Conservation (phyloP, 1,140 invertebrate species). For the Drosophila dunni region DNA sequence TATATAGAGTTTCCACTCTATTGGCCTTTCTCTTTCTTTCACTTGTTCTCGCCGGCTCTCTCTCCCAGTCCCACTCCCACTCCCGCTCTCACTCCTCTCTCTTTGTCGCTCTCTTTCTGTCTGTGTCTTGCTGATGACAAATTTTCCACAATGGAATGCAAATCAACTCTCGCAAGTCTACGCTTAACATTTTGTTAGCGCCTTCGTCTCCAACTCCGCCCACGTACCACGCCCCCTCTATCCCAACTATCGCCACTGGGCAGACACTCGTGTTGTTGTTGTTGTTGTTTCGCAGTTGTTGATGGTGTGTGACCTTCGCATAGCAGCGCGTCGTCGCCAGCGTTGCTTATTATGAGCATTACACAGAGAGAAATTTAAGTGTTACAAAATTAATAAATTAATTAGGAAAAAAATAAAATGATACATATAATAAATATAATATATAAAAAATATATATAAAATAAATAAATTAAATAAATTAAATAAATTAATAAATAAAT, state of each 20-base stretch:
- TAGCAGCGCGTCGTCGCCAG: conserved; percentile 76
- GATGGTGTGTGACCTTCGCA: conserved; percentile 71
- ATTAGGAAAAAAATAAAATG: too few species aligned
- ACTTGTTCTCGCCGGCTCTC: not conserved
- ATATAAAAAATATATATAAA: too few species aligned
- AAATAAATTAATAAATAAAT: too few species aligned
- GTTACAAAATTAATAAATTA: not conserved
- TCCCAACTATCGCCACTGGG: conserved; percentile 31
- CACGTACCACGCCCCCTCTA: conserved; percentile 15
- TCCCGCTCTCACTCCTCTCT: not conserved
- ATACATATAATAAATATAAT: too few species aligned
- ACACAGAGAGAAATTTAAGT: conserved; percentile 32
- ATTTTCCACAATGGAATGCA: conserved; percentile 50
- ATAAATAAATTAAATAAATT: too few species aligned
- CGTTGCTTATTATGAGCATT: conserved; percentile 75
- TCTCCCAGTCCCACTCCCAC: not conserved
- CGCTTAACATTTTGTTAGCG: conserved; percentile 26
- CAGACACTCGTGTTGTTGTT: conserved; percentile 27
- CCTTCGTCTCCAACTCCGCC: conserved; percentile 44
- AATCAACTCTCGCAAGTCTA: conserved; percentile 34
- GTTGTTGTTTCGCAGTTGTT: conserved; percentile 29
- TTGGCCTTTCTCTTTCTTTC: conserved; percentile 9
- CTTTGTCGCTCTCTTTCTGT: not conserved
- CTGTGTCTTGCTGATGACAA: conserved; percentile 28
- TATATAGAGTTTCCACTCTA: conserved; percentile 1